Base-by-base conservation (phyloP, 2,113 vertebrate genomes). In the Rhadina sibilatrix region DNA sequence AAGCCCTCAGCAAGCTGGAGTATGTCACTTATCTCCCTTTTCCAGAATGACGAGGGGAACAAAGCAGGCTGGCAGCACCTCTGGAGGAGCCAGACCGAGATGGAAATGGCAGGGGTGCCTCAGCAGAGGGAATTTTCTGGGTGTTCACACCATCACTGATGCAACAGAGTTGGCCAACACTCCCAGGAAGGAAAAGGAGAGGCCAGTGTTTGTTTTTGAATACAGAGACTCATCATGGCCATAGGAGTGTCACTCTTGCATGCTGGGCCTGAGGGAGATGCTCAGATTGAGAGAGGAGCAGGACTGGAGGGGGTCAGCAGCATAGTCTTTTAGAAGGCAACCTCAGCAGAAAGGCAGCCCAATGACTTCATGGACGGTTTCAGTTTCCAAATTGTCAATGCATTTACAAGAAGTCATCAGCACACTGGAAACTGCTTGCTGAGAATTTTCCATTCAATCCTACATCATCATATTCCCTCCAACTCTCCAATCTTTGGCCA, bases 1-100 rank as follows among this genome's bases (percentile, higher is more conserved):
- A 94, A 95, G 90, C 94, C 92, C 85, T 96, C 93, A 0, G 76
- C 60, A 92, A 33, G 88, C 15, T 89, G 92, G 90, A 96, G 61
- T 6, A 57, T 90, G 86, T 83, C 88, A 93, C 82, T 93, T 86
- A 75, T 71, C 82, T 93, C 44, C 85, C 30, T 3, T 64, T 90
- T 88, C 92, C 92, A 92, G 94, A 89, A 22, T 33, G 56, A 56
- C 0, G 1, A 47, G 44, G 23, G 72, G 90, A 89, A 35, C 88
- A 89, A 75, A 90, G 68, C 6, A 5, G 37, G 65, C 78, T 80
- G 5, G 2, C 33, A 35, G 59, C 0, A 3, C 52, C 70, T 77
- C 83, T 60, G 87, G 66, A 83, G n/a, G 79, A 86, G 66, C 82
- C 75, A 56, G 30, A 27, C 27, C 1, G 12, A 22, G 78, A 30